Evolutionary conservation across 2,797 vertebrate genomes (phyloP).

Genomic region (Coilia nasus): DNA sequence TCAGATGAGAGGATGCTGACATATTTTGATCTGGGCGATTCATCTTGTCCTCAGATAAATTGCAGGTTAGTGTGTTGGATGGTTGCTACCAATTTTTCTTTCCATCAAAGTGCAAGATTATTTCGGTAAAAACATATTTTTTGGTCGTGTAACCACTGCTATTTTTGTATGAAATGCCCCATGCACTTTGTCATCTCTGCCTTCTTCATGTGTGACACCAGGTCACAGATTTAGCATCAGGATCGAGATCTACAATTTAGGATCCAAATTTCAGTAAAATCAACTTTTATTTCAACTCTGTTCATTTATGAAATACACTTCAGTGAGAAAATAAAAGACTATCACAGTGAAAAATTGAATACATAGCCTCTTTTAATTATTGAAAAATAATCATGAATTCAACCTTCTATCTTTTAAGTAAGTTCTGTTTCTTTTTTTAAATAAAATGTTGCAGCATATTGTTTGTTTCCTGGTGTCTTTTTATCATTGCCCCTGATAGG

Average conservation of each 20-base stretch:
- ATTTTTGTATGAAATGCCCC: neutral
- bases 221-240: neutral
- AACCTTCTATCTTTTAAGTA: neutral
- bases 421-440: neutral
- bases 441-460: no score
- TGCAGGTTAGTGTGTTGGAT: slow-evolving; percentile 30
- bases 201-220: neutral
- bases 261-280: neutral
- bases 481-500: no score
- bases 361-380: neutral
- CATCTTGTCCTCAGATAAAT: slow-evolving; percentile 35
- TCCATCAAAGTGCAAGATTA: neutral
- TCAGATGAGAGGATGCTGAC: slow-evolving; percentile 44
- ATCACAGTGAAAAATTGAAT: neutral
- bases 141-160: neutral
- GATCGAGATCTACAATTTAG: neutral
- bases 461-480: neutral
- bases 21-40: slow-evolving; percentile 40
- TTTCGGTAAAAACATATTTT: neutral
- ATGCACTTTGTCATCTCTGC: neutral
- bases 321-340: neutral
- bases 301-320: neutral
- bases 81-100: neutral
- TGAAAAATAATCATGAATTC: neutral
- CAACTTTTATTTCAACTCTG: neutral